Evolutionary conservation across 2,797 vertebrate species (phyloP).

Genomic region (Leptodactylus fallax): DNA sequence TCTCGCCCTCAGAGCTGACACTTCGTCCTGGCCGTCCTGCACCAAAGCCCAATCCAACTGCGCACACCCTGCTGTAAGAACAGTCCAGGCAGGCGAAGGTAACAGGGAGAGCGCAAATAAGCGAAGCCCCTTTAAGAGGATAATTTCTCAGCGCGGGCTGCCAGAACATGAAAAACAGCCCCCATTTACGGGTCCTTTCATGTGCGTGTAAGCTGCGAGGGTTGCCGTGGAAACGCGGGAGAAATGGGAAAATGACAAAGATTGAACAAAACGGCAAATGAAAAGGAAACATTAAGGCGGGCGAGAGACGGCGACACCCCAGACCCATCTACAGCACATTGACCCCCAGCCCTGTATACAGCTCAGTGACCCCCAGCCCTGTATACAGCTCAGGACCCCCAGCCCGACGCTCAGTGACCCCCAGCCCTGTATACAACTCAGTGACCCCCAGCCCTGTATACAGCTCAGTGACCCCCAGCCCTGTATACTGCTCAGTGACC

Average conservation of each 20-base stretch:
- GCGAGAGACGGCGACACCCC: not conserved
- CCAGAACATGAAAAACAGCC: not conserved
- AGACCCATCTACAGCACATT: not conserved
- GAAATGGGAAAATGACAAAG: slow-evolving; percentile 6
- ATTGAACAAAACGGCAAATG: not conserved
- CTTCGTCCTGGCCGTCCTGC: not conserved
- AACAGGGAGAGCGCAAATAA: not conserved
- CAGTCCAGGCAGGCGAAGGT: not conserved
- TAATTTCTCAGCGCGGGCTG: slow-evolving; percentile 3
- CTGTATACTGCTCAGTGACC: no score
- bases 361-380: not conserved
- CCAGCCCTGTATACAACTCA: no score
- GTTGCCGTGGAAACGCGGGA: slow-evolving; percentile 16
- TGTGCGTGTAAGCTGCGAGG: not conserved
- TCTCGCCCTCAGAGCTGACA: not conserved
- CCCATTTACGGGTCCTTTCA: not conserved
- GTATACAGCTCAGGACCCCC: no score
- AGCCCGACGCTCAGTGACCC: no score
- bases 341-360: not conserved
- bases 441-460: no score
- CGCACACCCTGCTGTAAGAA: not conserved
- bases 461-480: no score
- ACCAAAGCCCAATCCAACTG: not conserved
- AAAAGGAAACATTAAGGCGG: slow-evolving; percentile 12
- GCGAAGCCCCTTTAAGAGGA: slow-evolving; percentile 9